Percentiles rank a stretch among this genome's conserved stretches.
Conservation (phyloP, 2,113 vertebrate genomes). For the Eubucco bourcierii region DNA sequence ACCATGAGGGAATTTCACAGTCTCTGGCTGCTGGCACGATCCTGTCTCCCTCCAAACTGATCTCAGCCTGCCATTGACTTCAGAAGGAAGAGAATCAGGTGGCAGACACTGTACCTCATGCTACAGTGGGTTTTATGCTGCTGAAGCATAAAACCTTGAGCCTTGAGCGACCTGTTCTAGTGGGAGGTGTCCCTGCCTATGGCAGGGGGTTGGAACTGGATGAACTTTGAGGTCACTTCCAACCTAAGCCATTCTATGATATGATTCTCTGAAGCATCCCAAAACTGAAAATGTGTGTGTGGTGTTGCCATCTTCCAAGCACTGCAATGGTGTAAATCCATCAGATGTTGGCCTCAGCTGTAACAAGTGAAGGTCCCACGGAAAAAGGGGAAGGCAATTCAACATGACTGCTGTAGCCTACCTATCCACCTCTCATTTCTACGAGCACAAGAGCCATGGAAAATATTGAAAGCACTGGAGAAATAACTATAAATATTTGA, state of each 20-base stretch:
- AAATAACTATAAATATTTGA: conserved; percentile 48
- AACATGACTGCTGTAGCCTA: neutral
- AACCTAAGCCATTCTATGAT: no score
- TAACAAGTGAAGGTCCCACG: neutral
- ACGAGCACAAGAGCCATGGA: neutral
- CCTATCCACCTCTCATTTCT: neutral
- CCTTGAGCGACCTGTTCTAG: no score
- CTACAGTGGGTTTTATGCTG: neutral
- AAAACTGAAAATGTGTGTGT: neutral
- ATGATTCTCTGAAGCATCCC: neutral
- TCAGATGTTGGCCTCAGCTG: neutral
- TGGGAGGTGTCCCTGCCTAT: no score
- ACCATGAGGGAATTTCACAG: neutral
- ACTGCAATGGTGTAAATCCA: neutral
- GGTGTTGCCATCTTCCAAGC: neutral
- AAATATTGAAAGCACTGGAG: conserved; percentile 44
- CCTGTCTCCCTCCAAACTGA: neutral
- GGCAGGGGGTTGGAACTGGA: no score
- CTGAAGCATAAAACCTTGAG: neutral
- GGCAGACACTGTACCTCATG: neutral
- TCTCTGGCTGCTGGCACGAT: neutral
- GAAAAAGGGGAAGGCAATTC: neutral
- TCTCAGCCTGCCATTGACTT: neutral
- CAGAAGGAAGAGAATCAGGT: neutral
- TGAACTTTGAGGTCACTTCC: no score